Conservation (phyloP, 2,113 vertebrate genomes). For the Labrus mixtus region DNA sequence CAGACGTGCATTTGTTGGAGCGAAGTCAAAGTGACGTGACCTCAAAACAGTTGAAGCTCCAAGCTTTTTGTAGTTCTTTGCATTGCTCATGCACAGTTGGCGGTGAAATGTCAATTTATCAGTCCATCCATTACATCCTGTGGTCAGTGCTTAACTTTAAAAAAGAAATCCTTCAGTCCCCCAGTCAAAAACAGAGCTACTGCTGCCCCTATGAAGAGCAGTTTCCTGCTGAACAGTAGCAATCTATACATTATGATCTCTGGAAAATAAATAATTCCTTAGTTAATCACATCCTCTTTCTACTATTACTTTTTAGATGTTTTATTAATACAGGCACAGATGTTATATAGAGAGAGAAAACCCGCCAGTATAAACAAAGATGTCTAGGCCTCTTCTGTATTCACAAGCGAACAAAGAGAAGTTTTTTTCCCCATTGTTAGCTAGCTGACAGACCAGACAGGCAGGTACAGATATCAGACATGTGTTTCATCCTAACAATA, state of each 20-base stretch:
- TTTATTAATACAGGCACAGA: background rate
- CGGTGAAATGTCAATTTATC: too few relatives aligned
- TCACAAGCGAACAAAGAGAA: slow-evolving; percentile 13
- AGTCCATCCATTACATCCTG: too few relatives aligned
- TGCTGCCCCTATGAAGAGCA: too few relatives aligned
- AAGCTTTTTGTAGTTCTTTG: too few relatives aligned
- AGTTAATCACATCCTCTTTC: background rate
- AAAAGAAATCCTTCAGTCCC: too few relatives aligned
- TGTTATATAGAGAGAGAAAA: slow-evolving; percentile 18
- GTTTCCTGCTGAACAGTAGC: background rate
- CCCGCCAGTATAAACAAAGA: slow-evolving; percentile 29
- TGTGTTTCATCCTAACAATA: background rate
- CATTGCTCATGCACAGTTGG: too few relatives aligned
- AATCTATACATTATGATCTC: background rate
- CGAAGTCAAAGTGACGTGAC: too few relatives aligned
- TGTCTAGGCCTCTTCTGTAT: slow-evolving; percentile 13
- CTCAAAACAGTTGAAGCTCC: too few relatives aligned
- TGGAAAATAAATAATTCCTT: background rate
- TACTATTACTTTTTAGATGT: background rate
- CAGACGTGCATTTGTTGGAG: too few relatives aligned
- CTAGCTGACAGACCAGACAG: background rate
- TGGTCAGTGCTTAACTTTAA: too few relatives aligned
- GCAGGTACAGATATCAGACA: background rate
- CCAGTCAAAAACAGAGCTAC: too few relatives aligned
- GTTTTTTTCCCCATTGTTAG: background rate